Conservation (phyloP, 2,113 vertebrate species). For the Mastomys natalensis region DNA sequence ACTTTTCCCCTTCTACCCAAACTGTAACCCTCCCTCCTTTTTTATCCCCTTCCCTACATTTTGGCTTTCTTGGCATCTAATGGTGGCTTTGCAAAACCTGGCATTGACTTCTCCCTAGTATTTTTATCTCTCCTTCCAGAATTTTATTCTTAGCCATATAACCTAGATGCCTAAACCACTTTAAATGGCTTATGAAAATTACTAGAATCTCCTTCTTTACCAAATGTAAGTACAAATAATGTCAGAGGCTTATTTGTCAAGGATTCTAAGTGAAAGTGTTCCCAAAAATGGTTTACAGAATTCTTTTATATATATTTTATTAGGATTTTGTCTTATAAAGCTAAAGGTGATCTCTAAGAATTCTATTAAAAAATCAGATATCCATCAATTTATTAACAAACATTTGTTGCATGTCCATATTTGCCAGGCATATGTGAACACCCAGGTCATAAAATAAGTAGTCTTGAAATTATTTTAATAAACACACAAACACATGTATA, state of each 20-base stretch:
- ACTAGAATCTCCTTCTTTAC: not conserved
- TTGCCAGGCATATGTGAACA: not conserved
- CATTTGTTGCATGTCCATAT: not conserved
- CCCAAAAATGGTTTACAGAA: not conserved
- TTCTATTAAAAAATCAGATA: not conserved
- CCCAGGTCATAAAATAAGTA: not conserved
- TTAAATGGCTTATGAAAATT: slow-evolving; percentile 19
- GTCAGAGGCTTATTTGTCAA: slow-evolving; percentile 23
- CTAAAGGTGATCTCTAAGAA: not conserved
- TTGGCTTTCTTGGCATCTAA: not conserved
- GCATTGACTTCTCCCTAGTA: not conserved
- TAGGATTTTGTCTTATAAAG: not conserved
- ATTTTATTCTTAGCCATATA: not conserved
- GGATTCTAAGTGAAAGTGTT: not conserved
- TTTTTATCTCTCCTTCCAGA: not conserved
- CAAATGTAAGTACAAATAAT: not conserved
- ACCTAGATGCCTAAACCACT: not conserved
- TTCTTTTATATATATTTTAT: not conserved
- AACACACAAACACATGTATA: not conserved
- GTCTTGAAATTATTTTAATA: not conserved
- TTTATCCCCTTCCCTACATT: not conserved
- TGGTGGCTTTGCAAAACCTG: not conserved
- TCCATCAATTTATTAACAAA: slow-evolving; percentile 25
- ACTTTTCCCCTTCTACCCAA: not conserved
- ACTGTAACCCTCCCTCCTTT: not conserved